Evolutionary conservation across 2,888 invertebrate genomes (phyloP).

Genomic region (Mythimna vitellina): DNA sequence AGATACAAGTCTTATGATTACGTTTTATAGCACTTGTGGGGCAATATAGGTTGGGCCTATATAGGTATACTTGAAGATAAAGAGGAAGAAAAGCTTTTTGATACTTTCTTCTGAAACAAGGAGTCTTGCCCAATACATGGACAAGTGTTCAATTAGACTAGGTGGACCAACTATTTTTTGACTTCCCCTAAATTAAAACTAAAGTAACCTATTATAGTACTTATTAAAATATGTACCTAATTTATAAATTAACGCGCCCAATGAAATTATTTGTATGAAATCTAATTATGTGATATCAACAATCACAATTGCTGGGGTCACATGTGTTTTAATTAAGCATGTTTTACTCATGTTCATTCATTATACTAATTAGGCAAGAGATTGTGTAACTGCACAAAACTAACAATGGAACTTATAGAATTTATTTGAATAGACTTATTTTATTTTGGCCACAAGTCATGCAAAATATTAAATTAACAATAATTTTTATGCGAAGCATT

Average conservation of each 20-base stretch:
- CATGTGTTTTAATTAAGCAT: not conserved
- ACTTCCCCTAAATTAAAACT: constrained; percentile 18
- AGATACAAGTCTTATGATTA: not conserved
- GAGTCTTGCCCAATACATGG: not conserved
- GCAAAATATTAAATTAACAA: not conserved
- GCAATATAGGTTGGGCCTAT: not conserved
- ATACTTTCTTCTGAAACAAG: not conserved
- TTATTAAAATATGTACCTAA: not conserved
- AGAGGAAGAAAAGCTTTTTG: not conserved
- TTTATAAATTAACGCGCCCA: not conserved
- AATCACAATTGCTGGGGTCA: not conserved
- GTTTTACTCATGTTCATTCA: not conserved
- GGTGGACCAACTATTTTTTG: not conserved
- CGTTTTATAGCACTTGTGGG: not conserved
- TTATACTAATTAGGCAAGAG: not conserved
- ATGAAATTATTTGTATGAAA: not conserved
- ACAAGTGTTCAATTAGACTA: not conserved
- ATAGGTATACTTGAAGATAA: not conserved
- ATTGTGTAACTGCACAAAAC: not conserved
- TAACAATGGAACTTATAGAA: not conserved
- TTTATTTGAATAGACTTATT: not conserved
- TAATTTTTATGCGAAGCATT: not conserved
- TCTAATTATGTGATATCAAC: not conserved
- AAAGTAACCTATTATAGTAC: not conserved
- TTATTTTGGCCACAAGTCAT: constrained; percentile 13